phyloP scores from a whole-genome alignment of 2,797 vertebrate genomes.

The Myoxocephalus aenaeus region DNA sequence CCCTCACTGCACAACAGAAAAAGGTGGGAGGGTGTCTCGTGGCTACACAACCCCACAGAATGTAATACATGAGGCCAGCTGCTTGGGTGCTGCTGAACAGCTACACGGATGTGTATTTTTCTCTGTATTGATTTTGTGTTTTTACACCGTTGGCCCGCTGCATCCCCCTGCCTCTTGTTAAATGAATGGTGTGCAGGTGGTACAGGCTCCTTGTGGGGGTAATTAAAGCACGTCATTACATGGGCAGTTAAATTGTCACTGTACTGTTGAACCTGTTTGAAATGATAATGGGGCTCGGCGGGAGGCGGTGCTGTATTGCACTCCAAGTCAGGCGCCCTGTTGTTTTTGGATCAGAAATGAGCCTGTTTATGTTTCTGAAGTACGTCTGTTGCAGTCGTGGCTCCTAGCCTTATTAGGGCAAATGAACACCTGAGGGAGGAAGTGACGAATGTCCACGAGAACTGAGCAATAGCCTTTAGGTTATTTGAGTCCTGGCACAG shows the following conservation, averaged over 20 bases:
- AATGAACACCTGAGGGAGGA: slow-evolving; percentile 32
- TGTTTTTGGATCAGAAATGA: slow-evolving; percentile 61
- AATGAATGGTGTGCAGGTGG: slow-evolving; percentile 85
- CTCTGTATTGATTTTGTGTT: slow-evolving; percentile 1
- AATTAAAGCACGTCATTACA: slow-evolving; percentile 89
- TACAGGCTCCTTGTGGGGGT: slow-evolving; percentile 74
- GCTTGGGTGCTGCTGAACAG: background rate
- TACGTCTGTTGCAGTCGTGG: slow-evolving; percentile 33
- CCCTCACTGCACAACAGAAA: background rate
- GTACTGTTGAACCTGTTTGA: slow-evolving; percentile 86
- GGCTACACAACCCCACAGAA: background rate
- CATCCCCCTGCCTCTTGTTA: slow-evolving; percentile 63
- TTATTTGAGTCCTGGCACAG: background rate
- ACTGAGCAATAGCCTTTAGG: background rate
- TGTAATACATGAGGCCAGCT: background rate
- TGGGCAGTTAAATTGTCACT: slow-evolving; percentile 88
- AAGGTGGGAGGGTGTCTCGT: background rate
- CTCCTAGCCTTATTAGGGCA: slow-evolving; percentile 30
- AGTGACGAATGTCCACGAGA: slow-evolving; percentile 23
- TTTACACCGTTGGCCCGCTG: slow-evolving; percentile 20
- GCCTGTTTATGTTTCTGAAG: slow-evolving; percentile 65
- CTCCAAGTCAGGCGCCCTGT: slow-evolving; percentile 53
- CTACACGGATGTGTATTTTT: background rate
- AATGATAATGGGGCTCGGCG: slow-evolving; percentile 86
- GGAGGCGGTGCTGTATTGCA: slow-evolving; percentile 64